Conservation (phyloP, 2,888 invertebrate genomes). For the Caprella mutica region DNA sequence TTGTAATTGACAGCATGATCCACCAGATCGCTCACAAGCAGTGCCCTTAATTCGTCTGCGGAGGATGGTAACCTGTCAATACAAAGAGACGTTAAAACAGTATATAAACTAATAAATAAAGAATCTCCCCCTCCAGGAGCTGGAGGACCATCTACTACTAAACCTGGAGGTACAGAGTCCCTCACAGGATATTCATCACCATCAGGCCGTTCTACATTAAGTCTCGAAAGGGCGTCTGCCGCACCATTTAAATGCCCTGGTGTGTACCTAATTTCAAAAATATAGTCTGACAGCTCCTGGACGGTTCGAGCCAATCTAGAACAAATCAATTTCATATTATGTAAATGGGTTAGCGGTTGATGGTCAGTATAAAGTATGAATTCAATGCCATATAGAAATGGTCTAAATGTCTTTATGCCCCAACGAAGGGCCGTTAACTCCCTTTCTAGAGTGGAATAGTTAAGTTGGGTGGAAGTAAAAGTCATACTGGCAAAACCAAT, state of each 20-base stretch:
- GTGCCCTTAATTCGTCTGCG: neutral
- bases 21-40: neutral
- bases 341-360: neutral
- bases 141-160: neutral
- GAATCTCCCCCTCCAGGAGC: neutral
- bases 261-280: neutral
- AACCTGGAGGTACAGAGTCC: neutral
- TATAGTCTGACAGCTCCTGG: neutral
- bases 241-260: neutral
- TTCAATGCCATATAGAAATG: neutral
- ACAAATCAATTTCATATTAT: neutral
- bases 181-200: neutral
- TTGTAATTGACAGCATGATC: neutral
- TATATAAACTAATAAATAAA: neutral
- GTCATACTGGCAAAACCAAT: conserved; percentile 1
- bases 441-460: neutral
- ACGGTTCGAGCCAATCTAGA: neutral
- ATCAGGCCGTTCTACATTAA: neutral
- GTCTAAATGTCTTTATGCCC: neutral
- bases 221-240: neutral
- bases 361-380: neutral
- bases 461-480: neutral
- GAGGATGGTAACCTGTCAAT: neutral
- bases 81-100: neutral
- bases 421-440: neutral